A percentile compares a stretch with the other conserved stretches of the same genome.
phyloP scores from a whole-genome alignment of 64 coral and sea anemone species.

The Stichodactyla helianthus region DNA sequence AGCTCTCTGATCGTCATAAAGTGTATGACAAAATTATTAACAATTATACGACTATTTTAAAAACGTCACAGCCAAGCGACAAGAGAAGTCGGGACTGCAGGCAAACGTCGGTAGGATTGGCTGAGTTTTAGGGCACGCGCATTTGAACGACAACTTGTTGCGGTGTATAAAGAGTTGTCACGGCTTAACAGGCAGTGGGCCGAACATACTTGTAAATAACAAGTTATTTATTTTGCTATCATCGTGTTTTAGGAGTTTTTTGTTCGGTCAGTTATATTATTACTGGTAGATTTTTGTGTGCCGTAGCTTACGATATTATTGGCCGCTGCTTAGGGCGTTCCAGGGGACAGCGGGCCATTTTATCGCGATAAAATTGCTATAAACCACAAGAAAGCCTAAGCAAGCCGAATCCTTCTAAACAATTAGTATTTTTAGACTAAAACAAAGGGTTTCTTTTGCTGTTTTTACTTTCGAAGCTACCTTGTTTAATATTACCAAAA shows the following conservation, averaged over 20 bases:
- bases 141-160: neutral
- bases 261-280: neutral
- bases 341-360: neutral
- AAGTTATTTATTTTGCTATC: constrained; percentile 4
- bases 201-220: neutral
- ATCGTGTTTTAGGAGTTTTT: neutral
- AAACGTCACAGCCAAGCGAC: neutral
- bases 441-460: neutral
- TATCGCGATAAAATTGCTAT: neutral
- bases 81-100: neutral
- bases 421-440: neutral
- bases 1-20: neutral
- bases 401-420: neutral
- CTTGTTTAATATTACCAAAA: neutral
- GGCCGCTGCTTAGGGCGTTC: neutral
- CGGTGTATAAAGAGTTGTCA: neutral
- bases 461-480: neutral
- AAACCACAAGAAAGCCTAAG: neutral
- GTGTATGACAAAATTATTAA: neutral
- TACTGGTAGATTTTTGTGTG: neutral
- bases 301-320: neutral
- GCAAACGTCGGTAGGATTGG: neutral
- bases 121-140: too few relatives aligned
- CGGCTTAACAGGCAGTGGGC: neutral
- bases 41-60: neutral